A percentile compares a stretch with the other conserved stretches of the same genome.
Conservation (phyloP, 2,797 vertebrate species). For the Halcyon badia region DNA sequence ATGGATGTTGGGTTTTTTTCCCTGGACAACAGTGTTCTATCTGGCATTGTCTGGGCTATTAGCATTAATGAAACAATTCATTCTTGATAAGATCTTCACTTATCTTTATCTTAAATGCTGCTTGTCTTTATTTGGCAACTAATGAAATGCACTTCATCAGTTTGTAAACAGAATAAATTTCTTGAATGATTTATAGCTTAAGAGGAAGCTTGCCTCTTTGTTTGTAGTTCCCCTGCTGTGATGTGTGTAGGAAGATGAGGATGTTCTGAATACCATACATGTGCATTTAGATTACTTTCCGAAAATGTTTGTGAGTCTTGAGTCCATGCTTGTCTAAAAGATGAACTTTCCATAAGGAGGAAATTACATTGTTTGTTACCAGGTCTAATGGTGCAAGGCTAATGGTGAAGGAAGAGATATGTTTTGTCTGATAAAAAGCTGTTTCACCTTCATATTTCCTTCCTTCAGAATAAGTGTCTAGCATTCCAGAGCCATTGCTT, state of each 20-base stretch:
- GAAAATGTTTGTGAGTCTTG: background rate
- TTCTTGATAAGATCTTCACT: background rate
- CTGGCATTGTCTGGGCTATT: background rate
- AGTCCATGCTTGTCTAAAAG: background rate
- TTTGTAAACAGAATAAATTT: background rate
- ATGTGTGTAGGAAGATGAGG: background rate
- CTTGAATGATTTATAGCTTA: background rate
- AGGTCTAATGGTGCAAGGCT: background rate
- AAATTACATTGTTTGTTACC: background rate
- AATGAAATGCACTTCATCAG: background rate
- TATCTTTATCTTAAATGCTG: background rate
- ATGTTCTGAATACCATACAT: background rate
- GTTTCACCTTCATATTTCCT: background rate
- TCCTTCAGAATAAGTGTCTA: background rate
- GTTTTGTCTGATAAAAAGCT: background rate
- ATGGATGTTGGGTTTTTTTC: background rate
- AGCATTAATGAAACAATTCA: background rate
- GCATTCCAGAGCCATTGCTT: background rate
- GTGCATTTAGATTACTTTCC: background rate
- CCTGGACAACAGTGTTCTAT: background rate
- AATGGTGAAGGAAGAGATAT: background rate
- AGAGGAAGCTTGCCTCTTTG: background rate
- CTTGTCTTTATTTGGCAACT: conserved; percentile 1
- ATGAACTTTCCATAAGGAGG: background rate
- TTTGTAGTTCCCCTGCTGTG: background rate